Evolutionary conservation across 1,140 invertebrate species (phyloP).

Genomic region (Drosophila neocordata): DNA sequence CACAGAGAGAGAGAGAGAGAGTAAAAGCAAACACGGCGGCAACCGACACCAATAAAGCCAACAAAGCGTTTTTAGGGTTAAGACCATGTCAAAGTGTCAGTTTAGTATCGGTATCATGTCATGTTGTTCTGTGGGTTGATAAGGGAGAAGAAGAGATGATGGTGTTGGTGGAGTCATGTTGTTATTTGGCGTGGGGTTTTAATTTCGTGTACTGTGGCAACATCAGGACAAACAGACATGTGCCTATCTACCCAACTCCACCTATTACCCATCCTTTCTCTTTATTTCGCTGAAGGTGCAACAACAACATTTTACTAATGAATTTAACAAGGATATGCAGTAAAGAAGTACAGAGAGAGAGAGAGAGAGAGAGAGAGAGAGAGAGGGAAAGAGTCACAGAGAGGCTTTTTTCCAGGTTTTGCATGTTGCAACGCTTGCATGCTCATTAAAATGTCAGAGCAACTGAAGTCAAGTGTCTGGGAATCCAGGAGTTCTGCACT

Average conservation of each 20-base stretch:
- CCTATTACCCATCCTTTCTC: not conserved
- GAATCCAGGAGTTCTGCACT: slow-evolving; percentile 27
- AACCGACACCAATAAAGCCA: slow-evolving; percentile 80
- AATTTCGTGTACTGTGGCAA: slow-evolving; percentile 75
- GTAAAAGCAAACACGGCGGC: slow-evolving; percentile 44
- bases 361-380: not conserved
- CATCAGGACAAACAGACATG: slow-evolving; percentile 76
- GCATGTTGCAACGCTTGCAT: slow-evolving; percentile 74
- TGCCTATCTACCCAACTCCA: slow-evolving; percentile 29
- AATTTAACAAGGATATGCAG: slow-evolving; percentile 73
- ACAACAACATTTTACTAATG: slow-evolving; percentile 70
- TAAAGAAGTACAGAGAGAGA: not conserved
- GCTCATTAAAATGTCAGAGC: slow-evolving; percentile 77
- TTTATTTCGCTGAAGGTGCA: slow-evolving; percentile 65
- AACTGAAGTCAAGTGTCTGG: slow-evolving; percentile 51
- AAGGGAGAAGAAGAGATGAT: not conserved
- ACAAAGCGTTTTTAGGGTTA: slow-evolving; percentile 82
- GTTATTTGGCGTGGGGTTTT: slow-evolving; percentile 49
- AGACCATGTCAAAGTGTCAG: slow-evolving; percentile 83
- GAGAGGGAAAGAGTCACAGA: not conserved
- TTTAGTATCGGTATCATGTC: slow-evolving; percentile 83
- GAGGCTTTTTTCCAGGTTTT: slow-evolving; percentile 12
- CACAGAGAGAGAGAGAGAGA: not conserved
- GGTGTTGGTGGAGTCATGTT: not conserved
- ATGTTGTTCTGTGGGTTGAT: slow-evolving; percentile 59